These are phyloP conservation scores for Dynastes grantii DNA, from an alignment of 2,888 invertebrate genomes.

Conservation along the genomic window DNA sequence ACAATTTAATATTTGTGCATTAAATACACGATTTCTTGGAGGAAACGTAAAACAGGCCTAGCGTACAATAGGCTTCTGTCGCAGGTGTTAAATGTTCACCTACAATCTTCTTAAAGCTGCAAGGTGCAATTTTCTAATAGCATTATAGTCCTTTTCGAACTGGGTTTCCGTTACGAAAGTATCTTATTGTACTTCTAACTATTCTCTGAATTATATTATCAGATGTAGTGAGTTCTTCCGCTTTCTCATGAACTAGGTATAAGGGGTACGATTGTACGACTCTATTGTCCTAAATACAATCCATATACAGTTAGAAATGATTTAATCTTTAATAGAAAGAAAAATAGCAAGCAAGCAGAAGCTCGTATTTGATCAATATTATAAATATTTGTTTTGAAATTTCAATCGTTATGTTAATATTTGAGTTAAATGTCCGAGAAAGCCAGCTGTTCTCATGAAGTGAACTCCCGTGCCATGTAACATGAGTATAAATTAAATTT, in stretches of 20 bases:
- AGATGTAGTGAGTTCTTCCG: not conserved
- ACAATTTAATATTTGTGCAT: too few species aligned
- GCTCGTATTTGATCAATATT: not conserved
- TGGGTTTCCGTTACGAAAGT: conserved; percentile 51
- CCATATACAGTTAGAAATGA: not conserved
- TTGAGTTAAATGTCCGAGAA: conserved; percentile 29
- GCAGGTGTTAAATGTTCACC: conserved; percentile 56
- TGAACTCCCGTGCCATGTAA: conserved; percentile 8
- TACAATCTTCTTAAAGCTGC: conserved; percentile 54
- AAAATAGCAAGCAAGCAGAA: not conserved
- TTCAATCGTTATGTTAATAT: conserved; percentile 32
- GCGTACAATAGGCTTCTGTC: conserved; percentile 32
- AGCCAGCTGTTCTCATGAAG: conserved; percentile 14
- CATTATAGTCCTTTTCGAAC: conserved; percentile 49
- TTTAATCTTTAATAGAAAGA: not conserved
- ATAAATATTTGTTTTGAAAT: conserved; percentile 28
- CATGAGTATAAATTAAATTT: conserved; percentile 22
- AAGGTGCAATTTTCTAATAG: conserved; percentile 58
- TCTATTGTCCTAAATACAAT: too few species aligned
- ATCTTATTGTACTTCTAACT: conserved; percentile 38
- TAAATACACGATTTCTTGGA: too few species aligned
- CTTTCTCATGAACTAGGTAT: not conserved
- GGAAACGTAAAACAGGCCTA: too few species aligned
- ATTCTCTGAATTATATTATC: not conserved
- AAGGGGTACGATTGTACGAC: not conserved